Evolutionary conservation across 2,888 invertebrate species (phyloP).

Genomic region (Periphyllus acericola): DNA sequence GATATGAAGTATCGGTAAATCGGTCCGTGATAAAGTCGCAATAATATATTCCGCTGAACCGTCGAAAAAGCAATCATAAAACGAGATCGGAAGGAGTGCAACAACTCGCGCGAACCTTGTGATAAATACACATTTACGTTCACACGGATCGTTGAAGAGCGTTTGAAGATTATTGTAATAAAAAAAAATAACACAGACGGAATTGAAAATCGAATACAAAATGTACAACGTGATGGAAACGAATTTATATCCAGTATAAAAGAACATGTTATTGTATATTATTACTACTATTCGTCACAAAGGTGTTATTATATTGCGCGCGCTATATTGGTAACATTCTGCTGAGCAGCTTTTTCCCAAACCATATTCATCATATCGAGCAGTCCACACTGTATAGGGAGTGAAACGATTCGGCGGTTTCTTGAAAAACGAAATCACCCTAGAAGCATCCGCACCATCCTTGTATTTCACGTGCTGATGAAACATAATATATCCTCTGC

Average conservation of each 20-base stretch:
- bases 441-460: no score
- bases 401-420: no score
- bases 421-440: no score
- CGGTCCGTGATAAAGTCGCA: not conserved
- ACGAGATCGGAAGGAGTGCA: not conserved
- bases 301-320: not conserved
- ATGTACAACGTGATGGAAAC: not conserved
- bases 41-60: not conserved
- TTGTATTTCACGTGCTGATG: no score
- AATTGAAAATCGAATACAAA: not conserved
- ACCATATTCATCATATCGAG: no score
- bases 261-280: no score
- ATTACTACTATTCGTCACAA: not conserved
- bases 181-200: not conserved
- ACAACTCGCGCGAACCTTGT: not conserved
- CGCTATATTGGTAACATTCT: not conserved
- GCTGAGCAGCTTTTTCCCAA: no score
- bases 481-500: no score
- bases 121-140: not conserved
- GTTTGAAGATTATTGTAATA: not conserved
- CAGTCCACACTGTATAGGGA: no score
- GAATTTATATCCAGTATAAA: not conserved
- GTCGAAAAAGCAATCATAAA: not conserved
- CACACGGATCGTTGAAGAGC: not conserved
- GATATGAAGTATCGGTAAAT: not conserved